These are phyloP conservation scores for Emesis furor DNA, from an alignment of 2,888 invertebrate species.

Conservation along the genomic window DNA sequence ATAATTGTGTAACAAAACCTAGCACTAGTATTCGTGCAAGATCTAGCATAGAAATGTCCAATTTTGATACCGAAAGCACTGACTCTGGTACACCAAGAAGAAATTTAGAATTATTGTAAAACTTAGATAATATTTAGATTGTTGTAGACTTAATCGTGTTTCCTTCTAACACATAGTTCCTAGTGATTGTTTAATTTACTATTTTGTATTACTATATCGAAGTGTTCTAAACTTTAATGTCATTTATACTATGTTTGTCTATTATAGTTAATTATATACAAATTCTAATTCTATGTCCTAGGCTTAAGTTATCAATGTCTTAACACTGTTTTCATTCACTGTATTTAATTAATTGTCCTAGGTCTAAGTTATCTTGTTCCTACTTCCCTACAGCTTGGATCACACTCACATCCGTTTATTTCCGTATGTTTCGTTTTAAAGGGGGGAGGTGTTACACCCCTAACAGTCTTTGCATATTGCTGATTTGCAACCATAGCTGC, in stretches of 20 bases:
- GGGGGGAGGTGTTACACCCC: conserved; percentile 6
- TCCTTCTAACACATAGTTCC: neutral
- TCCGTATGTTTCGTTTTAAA: conserved; percentile 7
- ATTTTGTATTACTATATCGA: neutral
- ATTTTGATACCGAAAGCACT: conserved; percentile 7
- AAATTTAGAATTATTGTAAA: neutral
- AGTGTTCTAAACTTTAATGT: neutral
- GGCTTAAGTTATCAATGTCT: neutral
- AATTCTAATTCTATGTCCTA: neutral
- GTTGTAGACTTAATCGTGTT: neutral
- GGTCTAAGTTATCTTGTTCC: neutral
- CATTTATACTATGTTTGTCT: neutral
- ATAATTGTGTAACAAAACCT: neutral
- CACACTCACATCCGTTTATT: neutral
- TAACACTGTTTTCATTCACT: no score
- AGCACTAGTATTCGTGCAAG: conserved; percentile 1
- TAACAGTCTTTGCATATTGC: neutral
- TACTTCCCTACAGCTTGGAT: neutral
- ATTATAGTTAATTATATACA: neutral
- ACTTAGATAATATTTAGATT: neutral
- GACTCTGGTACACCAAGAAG: neutral
- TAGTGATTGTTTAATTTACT: neutral
- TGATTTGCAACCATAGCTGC: neutral
- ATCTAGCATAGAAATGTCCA: neutral
- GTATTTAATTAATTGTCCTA: no score